Percentiles rank a stretch among this genome's conserved stretches.
These are phyloP conservation scores for Cyanoderma ruficeps DNA, from an alignment of 2,113 vertebrate species.

Conservation along the genomic window DNA sequence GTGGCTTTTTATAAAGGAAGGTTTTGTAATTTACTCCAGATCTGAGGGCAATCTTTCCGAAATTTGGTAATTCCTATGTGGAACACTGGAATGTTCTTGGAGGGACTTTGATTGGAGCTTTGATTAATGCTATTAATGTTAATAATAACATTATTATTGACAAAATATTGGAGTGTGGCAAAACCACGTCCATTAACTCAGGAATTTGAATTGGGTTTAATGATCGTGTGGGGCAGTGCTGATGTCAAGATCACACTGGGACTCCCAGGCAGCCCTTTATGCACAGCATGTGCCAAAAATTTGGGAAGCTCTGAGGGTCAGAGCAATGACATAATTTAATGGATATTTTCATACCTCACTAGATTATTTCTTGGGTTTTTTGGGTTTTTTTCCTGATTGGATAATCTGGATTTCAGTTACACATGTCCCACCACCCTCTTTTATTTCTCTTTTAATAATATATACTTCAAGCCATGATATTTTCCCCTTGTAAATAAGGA, in stretches of 20 bases:
- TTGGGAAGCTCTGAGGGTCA: not conserved
- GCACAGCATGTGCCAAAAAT: not conserved
- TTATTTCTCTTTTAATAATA: not conserved
- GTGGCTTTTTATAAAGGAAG: not conserved
- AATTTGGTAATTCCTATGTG: not conserved
- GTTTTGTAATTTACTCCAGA: not conserved
- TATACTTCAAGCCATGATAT: not conserved
- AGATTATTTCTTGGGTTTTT: not conserved
- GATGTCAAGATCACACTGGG: too few species aligned
- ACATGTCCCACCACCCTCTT: fast-evolving
- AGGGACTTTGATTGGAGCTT: not conserved
- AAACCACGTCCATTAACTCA: not conserved
- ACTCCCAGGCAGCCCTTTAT: not conserved
- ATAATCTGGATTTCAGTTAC: not conserved
- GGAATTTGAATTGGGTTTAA: not conserved
- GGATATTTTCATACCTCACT: not conserved
- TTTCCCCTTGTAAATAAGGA: not conserved
- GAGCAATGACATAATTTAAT: not conserved
- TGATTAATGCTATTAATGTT: too few species aligned
- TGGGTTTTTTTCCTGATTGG: not conserved
- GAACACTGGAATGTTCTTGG: not conserved
- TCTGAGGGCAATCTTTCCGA: not conserved
- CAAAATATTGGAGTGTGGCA: not conserved
- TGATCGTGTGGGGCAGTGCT: not conserved
- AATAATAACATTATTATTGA: too few species aligned